Percentiles rank a stretch among this genome's conserved stretches.
These are phyloP conservation scores for Athene cunicularia DNA, from an alignment of 2,113 vertebrate species.

Conservation along the genomic window DNA sequence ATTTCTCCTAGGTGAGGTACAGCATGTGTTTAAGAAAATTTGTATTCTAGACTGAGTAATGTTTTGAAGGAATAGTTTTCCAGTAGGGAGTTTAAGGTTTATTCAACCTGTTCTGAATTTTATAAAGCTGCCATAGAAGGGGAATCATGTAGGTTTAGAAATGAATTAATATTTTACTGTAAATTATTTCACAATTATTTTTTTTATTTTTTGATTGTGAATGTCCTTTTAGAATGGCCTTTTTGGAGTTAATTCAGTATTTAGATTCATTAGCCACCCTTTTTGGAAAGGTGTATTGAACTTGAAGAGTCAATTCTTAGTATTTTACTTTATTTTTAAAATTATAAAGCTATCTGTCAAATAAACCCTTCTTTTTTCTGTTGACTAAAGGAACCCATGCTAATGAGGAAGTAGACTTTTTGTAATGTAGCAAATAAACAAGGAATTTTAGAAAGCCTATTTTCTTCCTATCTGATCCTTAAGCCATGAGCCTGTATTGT, in stretches of 20 bases:
- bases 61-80: background rate
- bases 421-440: background rate
- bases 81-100: background rate
- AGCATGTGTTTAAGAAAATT: background rate
- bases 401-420: background rate
- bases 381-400: background rate
- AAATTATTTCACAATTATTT: background rate
- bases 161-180: background rate
- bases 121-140: background rate
- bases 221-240: background rate
- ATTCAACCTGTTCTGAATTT: background rate
- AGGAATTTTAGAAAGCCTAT: background rate
- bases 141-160: background rate
- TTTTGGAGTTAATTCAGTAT: background rate
- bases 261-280: background rate
- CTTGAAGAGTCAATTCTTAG: background rate
- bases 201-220: background rate
- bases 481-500: background rate
- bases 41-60: background rate
- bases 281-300: background rate
- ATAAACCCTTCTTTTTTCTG: background rate
- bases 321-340: background rate
- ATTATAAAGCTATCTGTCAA: background rate
- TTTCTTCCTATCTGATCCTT: background rate
- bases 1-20: background rate